Base-by-base conservation (phyloP, 2,888 invertebrate genomes). In the Beris chalybata region DNA sequence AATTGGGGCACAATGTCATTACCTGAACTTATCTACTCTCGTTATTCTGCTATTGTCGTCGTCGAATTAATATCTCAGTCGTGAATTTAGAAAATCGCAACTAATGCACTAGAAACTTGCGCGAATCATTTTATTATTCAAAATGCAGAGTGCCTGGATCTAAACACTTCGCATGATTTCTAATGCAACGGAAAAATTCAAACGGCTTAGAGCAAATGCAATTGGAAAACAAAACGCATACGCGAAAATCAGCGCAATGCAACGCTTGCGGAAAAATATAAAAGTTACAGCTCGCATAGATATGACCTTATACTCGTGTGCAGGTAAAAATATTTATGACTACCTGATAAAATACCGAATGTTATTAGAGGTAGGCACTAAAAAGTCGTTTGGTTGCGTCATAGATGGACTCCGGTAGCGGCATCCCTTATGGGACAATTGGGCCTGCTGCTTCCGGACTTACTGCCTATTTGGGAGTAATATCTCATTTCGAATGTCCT, bases 261-360 rank as follows among this genome's bases (percentile, higher is more conserved):
- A 48, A 31, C n/a, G 59, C 22, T 59, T 59, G 32, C 59, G 22
- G 32, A 59, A 30, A 15, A 22, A 22, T 22, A 22, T 22, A 22
- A 22, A 22, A 22, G 22, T 22, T 22, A 22, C 2, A 22, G 22
- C 22, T 15, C 7, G 50, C 50, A 5, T 9, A 38, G 9, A 7
- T 38, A 7, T 38, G 38, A 9, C 9, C 38, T 7, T 38, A 7
- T 38, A 7, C 38, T 38, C 5, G 2, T 22, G 22, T 22, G 9
- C 9, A 1, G 38, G 38, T 38, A 38, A 7, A 38, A 38, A 38
- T 38, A 38, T 38, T 12, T 52, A 61, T 30, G 31, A 13, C 61
- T 4, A 61, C 50, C 61, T 50, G 61, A 61, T 61, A 61, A 52
- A 61, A 50, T 61, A 61, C 61, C 61, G 48, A 32, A 15, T 50